These are phyloP conservation scores for Cacoxenus indagator DNA, from an alignment of 2,888 invertebrate species.

Conservation along the genomic window DNA sequence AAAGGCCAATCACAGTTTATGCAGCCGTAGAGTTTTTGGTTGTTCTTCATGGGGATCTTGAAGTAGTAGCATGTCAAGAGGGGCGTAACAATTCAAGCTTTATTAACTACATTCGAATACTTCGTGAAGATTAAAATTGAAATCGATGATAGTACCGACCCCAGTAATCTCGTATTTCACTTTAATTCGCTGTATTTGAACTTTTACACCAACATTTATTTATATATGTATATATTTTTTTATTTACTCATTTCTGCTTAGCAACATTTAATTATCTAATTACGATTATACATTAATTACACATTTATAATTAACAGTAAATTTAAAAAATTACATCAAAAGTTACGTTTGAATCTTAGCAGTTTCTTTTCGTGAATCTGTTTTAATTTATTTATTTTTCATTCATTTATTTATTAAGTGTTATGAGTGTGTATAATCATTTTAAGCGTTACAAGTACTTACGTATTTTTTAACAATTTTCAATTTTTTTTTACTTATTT, in stretches of 20 bases:
- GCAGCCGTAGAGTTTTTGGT: no score
- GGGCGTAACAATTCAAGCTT: no score
- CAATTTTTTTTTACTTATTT: slow-evolving; percentile 47
- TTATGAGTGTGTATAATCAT: neutral
- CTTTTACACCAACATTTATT: no score
- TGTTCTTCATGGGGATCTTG: no score
- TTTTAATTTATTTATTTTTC: slow-evolving; percentile 29
- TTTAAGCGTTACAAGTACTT: slow-evolving; percentile 4
- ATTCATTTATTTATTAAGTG: neutral
- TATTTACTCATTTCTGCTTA: slow-evolving; percentile 26
- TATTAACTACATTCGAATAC: no score
- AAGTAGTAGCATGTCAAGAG: no score
- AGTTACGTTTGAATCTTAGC: neutral
- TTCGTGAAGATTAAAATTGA: no score
- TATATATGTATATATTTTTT: neutral
- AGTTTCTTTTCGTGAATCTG: slow-evolving; percentile 52
- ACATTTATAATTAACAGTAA: slow-evolving; percentile 45
- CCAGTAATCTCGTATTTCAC: no score
- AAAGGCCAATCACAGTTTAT: no score
- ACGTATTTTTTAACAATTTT: slow-evolving; percentile 22
- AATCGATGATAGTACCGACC: no score
- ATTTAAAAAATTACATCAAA: slow-evolving; percentile 52
- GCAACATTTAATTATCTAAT: slow-evolving; percentile 37
- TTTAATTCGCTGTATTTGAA: no score
- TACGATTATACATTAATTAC: slow-evolving; percentile 36